Evolutionary conservation across 2,797 vertebrate genomes (phyloP).

Genomic region (Smutsia temminckii): DNA sequence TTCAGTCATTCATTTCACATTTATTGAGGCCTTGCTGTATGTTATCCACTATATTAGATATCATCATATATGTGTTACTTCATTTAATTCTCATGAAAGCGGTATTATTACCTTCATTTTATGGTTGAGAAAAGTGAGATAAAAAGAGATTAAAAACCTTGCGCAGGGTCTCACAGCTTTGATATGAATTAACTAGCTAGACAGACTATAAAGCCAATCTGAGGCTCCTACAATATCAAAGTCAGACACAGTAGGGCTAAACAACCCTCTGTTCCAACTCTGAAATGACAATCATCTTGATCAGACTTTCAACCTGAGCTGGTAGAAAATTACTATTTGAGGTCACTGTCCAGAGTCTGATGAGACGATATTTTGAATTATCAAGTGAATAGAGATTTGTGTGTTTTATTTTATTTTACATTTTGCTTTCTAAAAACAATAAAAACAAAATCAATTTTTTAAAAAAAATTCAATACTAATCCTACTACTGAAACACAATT

Average conservation of each 20-base stretch:
- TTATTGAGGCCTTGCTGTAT: background rate
- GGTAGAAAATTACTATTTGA: background rate
- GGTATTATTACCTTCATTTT: slow-evolving; percentile 1
- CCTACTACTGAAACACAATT: background rate
- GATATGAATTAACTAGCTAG: background rate
- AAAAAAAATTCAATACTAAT: background rate
- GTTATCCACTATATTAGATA: background rate
- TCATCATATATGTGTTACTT: background rate
- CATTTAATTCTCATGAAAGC: slow-evolving; percentile 6
- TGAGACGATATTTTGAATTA: background rate
- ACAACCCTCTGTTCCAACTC: background rate
- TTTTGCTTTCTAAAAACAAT: slow-evolving; percentile 1
- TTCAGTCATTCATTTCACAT: background rate
- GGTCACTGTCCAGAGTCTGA: background rate
- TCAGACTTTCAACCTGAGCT: background rate
- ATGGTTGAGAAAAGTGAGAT: slow-evolving; percentile 1
- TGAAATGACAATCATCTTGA: slow-evolving; percentile 3
- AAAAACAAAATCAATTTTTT: background rate
- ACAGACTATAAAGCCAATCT: background rate
- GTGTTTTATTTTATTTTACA: slow-evolving; percentile 35
- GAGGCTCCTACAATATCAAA: background rate
- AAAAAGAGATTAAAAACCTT: background rate
- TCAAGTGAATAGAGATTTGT: background rate
- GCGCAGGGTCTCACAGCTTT: background rate
- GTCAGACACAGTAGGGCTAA: background rate